phyloP scores from a whole-genome alignment of 1,140 invertebrate species.

The Zaprionus camerounensis region DNA sequence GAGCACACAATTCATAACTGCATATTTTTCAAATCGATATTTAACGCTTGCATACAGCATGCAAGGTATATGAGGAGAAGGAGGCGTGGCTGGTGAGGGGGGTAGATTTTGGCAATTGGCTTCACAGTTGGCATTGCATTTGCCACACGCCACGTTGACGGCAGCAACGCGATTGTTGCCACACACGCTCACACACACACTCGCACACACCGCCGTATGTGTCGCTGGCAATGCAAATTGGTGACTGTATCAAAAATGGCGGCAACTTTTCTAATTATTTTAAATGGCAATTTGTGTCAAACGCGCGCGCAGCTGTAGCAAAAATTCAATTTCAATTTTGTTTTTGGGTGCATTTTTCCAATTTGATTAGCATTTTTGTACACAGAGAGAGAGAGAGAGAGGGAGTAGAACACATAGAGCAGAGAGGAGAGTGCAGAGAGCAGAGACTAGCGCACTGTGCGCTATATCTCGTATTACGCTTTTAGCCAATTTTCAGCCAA shows the following conservation, averaged over 20 bases:
- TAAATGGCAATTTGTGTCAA: constrained; percentile 80
- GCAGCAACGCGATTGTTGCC: constrained; percentile 21
- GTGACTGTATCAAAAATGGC: constrained; percentile 61
- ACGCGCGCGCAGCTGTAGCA: constrained; percentile 46
- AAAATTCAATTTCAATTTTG: constrained; percentile 56
- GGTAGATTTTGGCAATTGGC: constrained; percentile 12
- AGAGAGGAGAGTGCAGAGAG: too few species aligned
- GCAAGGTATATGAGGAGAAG: constrained; percentile 27
- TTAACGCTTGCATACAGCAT: constrained; percentile 59
- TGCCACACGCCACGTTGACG: constrained; percentile 40
- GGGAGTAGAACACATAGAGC: too few species aligned
- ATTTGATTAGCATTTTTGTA: constrained; percentile 65
- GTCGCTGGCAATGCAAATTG: constrained; percentile 43
- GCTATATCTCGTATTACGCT: constrained; percentile 6
- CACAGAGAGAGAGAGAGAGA: neutral
- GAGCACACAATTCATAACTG: constrained; percentile 70
- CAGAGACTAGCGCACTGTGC: too few species aligned
- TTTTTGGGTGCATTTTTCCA: constrained; percentile 33
- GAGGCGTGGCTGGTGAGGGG: neutral
- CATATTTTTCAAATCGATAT: constrained; percentile 79
- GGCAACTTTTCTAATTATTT: constrained; percentile 81
- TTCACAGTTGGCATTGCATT: constrained; percentile 32
- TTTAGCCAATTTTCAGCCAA: constrained; percentile 18
- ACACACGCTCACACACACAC: constrained; percentile 21
- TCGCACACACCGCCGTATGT: neutral